Percentiles rank a stretch among this genome's conserved stretches.
phyloP scores from a whole-genome alignment of 2,888 invertebrate genomes.

The Caenorhabditis plicata region DNA sequence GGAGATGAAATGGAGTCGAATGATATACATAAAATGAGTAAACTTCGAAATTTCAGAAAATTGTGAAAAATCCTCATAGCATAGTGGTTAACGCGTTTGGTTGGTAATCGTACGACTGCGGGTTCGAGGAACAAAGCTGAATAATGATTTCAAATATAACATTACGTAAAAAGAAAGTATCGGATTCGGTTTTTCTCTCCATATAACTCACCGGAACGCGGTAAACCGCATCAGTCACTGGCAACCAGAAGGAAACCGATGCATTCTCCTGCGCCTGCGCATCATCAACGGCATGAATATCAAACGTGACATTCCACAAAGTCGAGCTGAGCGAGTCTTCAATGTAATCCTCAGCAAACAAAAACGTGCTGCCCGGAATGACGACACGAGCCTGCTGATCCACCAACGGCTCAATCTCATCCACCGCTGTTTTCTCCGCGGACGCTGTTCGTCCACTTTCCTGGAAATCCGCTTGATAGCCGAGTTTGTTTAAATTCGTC shows the following conservation, averaged over 20 bases:
- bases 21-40: no score
- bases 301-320: constrained; percentile 31
- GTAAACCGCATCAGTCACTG: not conserved
- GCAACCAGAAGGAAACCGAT: constrained; percentile 23
- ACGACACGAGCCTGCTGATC: constrained; percentile 14
- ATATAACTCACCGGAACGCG: not conserved
- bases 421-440: constrained; percentile 9
- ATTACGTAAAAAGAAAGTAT: no score
- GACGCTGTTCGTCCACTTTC: constrained; percentile 10
- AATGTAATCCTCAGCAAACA: constrained; percentile 16
- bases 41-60: no score
- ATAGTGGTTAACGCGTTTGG: no score
- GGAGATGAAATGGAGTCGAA: no score
- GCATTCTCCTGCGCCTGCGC: constrained; percentile 11
- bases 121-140: no score
- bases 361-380: constrained; percentile 12
- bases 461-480: no score
- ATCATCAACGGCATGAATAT: constrained; percentile 9
- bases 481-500: no score
- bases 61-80: no score
- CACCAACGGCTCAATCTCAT: constrained; percentile 5
- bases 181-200: no score
- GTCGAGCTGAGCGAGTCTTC: constrained; percentile 18
- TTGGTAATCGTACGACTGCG: no score
- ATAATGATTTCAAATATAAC: no score